Percentiles rank a stretch among this genome's conserved stretches.
These are phyloP conservation scores for Ametastegia equiseti DNA, from an alignment of 2,888 invertebrate species.

Conservation along the genomic window DNA sequence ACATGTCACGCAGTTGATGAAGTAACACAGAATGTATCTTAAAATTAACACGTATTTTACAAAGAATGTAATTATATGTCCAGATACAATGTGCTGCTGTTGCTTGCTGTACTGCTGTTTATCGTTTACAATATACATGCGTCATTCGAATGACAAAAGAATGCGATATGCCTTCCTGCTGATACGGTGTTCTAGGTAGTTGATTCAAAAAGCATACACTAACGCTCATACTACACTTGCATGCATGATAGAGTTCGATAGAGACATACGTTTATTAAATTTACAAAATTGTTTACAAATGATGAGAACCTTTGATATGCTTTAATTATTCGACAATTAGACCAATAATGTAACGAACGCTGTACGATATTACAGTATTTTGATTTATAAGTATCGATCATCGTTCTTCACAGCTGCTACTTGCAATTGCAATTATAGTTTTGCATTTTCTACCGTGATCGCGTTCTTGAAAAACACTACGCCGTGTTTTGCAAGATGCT, in stretches of 20 bases:
- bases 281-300: not conserved
- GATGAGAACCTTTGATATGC: not conserved
- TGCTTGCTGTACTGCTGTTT: too few species aligned
- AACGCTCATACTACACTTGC: not conserved
- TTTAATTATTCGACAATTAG: too few species aligned
- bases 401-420: too few species aligned
- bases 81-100: not conserved
- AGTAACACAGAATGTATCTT: not conserved
- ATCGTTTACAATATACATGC: too few species aligned
- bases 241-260: not conserved
- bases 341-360: too few species aligned
- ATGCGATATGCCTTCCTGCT: not conserved
- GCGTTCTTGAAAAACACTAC: too few species aligned
- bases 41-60: not conserved
- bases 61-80: not conserved
- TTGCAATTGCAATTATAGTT: too few species aligned
- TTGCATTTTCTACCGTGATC: too few species aligned
- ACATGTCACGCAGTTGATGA: not conserved
- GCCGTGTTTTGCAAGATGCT: too few species aligned
- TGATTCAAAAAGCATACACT: not conserved
- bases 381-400: too few species aligned
- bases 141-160: not conserved
- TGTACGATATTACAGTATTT: too few species aligned
- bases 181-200: not conserved
- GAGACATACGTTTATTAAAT: not conserved